Percentiles rank a stretch among this genome's conserved stretches.
Evolutionary conservation across 2,113 vertebrate genomes (phyloP).

Genomic region (Triplophysa siluroides): DNA sequence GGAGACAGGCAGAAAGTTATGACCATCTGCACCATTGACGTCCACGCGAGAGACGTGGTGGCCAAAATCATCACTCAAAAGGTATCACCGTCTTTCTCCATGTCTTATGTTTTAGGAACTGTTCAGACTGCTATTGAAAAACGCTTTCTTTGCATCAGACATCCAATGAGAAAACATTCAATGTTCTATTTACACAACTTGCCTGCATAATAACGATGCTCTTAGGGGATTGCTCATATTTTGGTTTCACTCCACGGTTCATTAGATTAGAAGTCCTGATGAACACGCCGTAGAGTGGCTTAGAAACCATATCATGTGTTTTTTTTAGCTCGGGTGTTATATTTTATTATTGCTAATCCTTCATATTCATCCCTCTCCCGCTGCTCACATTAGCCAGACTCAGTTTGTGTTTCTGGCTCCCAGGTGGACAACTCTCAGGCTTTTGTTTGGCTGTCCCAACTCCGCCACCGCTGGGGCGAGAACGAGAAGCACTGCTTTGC

Average conservation of each 20-base stretch:
- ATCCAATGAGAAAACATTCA: not conserved
- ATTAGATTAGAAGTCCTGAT: constrained; percentile 36
- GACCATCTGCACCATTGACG: constrained; percentile 96
- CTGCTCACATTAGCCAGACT: not conserved
- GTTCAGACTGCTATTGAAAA: constrained; percentile 12
- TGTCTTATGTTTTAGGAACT: not conserved
- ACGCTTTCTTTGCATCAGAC: not conserved
- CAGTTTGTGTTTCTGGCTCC: not conserved
- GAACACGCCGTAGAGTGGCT: constrained; percentile 33
- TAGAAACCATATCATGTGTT: constrained; percentile 27
- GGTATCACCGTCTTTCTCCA: constrained; percentile 65
- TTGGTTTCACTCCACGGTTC: constrained; percentile 1
- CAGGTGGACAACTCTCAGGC: constrained; percentile 91
- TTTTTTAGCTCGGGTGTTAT: constrained; percentile 38
- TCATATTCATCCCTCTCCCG: constrained; percentile 3
- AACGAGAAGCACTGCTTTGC: constrained; percentile 86
- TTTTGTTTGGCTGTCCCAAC: constrained; percentile 92
- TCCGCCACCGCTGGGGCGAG: constrained; percentile 90
- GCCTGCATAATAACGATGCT: constrained; percentile 4
- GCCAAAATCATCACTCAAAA: constrained; percentile 91
- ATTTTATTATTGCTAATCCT: constrained; percentile 31
- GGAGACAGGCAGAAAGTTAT: constrained; percentile 94
- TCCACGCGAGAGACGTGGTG: constrained; percentile 94
- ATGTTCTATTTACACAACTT: constrained; percentile 5
- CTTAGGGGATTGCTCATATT: constrained; percentile 7